Base-by-base conservation (phyloP, 2,113 vertebrate species). In the Ursus arctos region DNA sequence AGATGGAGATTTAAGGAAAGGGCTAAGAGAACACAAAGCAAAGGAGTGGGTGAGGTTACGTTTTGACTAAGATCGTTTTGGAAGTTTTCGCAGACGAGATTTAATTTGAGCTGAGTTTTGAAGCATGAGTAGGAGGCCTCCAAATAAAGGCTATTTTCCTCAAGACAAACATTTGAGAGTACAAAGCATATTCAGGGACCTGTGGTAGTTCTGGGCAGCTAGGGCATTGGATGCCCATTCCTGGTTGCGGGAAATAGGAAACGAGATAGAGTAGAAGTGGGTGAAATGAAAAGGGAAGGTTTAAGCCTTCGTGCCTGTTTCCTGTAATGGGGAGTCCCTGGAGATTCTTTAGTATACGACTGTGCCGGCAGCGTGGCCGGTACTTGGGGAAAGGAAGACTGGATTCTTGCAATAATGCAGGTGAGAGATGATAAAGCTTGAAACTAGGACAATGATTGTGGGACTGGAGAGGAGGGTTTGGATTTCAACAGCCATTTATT, bases 21-120 rank as follows among this genome's bases (percentile, higher is more conserved):
- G 22, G 36, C 87, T 82, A 71, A 76, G 51, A 95, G 47, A 80
- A 91, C 63, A 91, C 28, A 83, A 87, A 87, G 67, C 67, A 49
- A 91, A 88, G 53, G 43, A 86, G 79, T 59, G 55, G 49, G 40
- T 19, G n/a, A 69, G 31, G 80, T 76, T 79, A 51, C 47, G 43
- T 84, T 91, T 95, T 74, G 61, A 86, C 87, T 94, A 53, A 83
- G 43, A 74, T 69, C 19, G n/a, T 67, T 83, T 24, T 40, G 55
- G 49, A 84, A 76, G 65, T 72, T 88, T 94, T 96, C 47, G 24
- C 43, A 57, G 40, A 97, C 67, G 59, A 86, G 36, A 86, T 79
- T 4, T 88, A 40, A 84, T 86, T 53, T 85, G 94, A 88, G 55
- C 74, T 24, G 57, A 49, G 59, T 85, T 96, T 95, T 86, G 55